Evolutionary conservation across 2,113 vertebrate genomes (phyloP).

Genomic region (Macroglossus sobrinus): DNA sequence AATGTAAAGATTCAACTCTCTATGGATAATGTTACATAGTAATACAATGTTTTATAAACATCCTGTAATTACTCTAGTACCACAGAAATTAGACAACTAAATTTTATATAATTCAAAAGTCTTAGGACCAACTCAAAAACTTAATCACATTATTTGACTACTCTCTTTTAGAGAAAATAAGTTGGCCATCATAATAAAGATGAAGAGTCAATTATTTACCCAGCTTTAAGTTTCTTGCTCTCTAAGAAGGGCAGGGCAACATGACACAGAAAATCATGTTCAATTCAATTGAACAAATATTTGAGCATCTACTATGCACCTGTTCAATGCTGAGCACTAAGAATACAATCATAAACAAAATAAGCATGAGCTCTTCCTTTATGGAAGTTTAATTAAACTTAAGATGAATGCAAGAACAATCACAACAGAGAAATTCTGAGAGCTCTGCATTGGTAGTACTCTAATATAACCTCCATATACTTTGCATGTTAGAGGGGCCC

Average conservation of each 20-base stretch:
- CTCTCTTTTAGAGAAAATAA: conserved; percentile 34
- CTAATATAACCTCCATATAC: not conserved
- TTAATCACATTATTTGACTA: not conserved
- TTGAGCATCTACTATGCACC: not conserved
- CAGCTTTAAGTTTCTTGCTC: conserved; percentile 23
- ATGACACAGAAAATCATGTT: not conserved
- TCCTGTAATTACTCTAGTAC: conserved; percentile 43
- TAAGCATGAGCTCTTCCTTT: not conserved
- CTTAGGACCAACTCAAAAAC: conserved; percentile 32
- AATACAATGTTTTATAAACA: conserved; percentile 59
- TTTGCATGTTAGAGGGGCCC: not conserved
- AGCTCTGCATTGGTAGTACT: not conserved
- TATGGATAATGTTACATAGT: conserved; percentile 41
- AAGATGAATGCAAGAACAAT: not conserved
- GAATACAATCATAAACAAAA: conserved; percentile 1
- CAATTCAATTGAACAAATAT: conserved; percentile 33
- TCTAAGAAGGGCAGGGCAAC: not conserved
- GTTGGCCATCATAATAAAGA: conserved; percentile 6
- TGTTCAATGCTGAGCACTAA: not conserved
- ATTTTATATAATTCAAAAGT: conserved; percentile 49
- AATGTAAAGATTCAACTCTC: conserved; percentile 66
- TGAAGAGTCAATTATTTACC: not conserved
- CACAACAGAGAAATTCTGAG: not conserved
- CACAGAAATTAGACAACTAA: conserved; percentile 60
- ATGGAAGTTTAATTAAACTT: not conserved